These are phyloP conservation scores for Sipunculus nudus DNA, from an alignment of 2,888 invertebrate species.

Conservation along the genomic window DNA sequence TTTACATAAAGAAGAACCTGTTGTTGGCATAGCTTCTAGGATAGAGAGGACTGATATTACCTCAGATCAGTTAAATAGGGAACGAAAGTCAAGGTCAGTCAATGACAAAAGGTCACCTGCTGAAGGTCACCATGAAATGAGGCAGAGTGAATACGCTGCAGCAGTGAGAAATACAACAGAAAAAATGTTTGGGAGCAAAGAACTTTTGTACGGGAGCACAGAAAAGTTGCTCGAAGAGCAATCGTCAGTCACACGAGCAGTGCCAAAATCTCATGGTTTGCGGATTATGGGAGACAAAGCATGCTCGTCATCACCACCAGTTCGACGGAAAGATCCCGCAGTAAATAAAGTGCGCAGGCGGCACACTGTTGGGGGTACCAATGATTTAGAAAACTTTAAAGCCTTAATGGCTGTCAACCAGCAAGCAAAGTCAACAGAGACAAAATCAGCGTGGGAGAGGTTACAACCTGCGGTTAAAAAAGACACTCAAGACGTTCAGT, in stretches of 20 bases:
- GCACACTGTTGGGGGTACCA: constrained; percentile 93
- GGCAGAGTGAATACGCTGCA: constrained; percentile 17
- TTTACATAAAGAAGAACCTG: constrained; percentile 46
- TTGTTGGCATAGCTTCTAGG: constrained; percentile 60
- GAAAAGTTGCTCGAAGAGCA: neutral
- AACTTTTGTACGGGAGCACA: constrained; percentile 2
- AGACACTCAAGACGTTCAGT: constrained; percentile 42
- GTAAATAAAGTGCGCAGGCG: constrained; percentile 71
- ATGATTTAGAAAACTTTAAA: constrained; percentile 78
- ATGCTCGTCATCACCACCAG: constrained; percentile 33
- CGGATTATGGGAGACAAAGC: neutral
- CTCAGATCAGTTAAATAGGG: too few relatives aligned
- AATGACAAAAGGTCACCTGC: constrained; percentile 5
- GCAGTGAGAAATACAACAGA: constrained; percentile 23
- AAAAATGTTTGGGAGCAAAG: constrained; percentile 15
- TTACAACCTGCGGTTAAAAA: constrained; percentile 54
- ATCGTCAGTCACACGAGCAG: neutral
- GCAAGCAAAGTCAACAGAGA: constrained; percentile 16
- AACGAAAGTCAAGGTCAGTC: constrained; percentile 20
- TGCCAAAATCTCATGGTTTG: too few relatives aligned
- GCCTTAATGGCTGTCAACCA: constrained; percentile 47
- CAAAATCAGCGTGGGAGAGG: constrained; percentile 62
- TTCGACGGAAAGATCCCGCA: constrained; percentile 26
- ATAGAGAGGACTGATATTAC: constrained; percentile 46
- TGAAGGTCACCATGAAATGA: constrained; percentile 25